Evolutionary conservation across 2,113 vertebrate species (phyloP).

Genomic region (Tachuris rubrigastra): DNA sequence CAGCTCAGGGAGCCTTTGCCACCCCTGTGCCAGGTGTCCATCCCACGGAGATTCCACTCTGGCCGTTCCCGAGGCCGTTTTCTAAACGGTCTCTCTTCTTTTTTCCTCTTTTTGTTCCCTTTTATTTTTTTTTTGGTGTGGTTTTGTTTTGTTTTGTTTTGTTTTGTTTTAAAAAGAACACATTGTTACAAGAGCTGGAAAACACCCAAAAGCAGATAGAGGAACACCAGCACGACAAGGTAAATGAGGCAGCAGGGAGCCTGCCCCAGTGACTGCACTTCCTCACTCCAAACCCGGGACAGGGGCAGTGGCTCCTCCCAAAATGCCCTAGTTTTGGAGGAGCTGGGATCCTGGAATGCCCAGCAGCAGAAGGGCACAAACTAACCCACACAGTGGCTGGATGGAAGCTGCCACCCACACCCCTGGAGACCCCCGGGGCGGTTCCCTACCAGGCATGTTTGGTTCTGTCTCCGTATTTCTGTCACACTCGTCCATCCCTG

Average conservation of each 20-base stretch:
- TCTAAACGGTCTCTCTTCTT: constrained; percentile 14
- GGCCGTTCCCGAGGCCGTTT: accelerated
- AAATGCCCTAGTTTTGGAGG: neutral
- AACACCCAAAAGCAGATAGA: constrained; percentile 93
- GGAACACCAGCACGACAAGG: constrained; percentile 91
- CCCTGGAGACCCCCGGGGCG: neutral
- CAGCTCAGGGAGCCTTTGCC: neutral
- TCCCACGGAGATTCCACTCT: accelerated
- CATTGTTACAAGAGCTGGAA: constrained; percentile 92
- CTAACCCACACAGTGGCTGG: neutral
- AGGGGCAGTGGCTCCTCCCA: neutral
- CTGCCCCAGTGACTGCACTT: neutral
- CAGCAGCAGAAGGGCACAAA: neutral
- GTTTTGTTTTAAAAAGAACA: constrained; percentile 76
- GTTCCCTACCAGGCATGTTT: neutral
- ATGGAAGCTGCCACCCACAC: neutral
- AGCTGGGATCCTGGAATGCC: neutral
- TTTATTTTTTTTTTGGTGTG: neutral
- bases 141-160: neutral
- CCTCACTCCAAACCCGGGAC: neutral
- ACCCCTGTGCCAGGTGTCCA: neutral
- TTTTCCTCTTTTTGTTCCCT: constrained; percentile 38
- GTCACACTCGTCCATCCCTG: neutral
- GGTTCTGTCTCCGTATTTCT: neutral
- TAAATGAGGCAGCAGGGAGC: constrained; percentile 53